A percentile compares a stretch with the other conserved stretches of the same genome.
These are phyloP conservation scores for Philopedon plagiatum DNA, from an alignment of 2,888 invertebrate species.

Conservation along the genomic window DNA sequence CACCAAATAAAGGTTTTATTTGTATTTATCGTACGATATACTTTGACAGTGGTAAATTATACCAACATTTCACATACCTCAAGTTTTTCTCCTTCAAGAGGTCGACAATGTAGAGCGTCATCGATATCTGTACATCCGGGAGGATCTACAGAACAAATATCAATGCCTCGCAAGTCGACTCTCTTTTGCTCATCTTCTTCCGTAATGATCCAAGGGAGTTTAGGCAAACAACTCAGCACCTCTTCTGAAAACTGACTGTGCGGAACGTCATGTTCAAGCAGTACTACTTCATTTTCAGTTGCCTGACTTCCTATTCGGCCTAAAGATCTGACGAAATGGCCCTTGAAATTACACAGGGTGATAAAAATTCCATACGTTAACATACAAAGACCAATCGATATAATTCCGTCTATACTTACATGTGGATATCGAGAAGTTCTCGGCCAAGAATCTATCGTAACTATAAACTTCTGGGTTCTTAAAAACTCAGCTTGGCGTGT, in stretches of 20 bases:
- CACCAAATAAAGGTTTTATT: too few species aligned
- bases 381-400: too few species aligned
- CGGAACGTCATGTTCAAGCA: slow-evolving; percentile 97
- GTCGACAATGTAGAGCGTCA: slow-evolving; percentile 94
- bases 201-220: slow-evolving; percentile 90
- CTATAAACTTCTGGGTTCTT: slow-evolving; percentile 89
- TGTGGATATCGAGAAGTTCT: slow-evolving; percentile 91
- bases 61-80: slow-evolving; percentile 61
- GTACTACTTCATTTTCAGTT: slow-evolving; percentile 96
- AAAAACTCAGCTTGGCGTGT: slow-evolving; percentile 90
- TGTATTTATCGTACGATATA: too few species aligned
- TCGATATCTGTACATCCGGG: slow-evolving; percentile 99
- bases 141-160: slow-evolving; percentile 97
- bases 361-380: too few species aligned
- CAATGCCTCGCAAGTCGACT: slow-evolving; percentile 87
- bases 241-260: slow-evolving; percentile 96
- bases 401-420: too few species aligned
- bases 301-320: slow-evolving; percentile 94
- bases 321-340: slow-evolving; percentile 95
- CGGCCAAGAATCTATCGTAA: slow-evolving; percentile 98
- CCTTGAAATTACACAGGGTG: too few species aligned
- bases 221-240: slow-evolving; percentile 92
- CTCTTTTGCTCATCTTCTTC: slow-evolving; percentile 72
- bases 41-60: too few species aligned
- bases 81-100: slow-evolving; percentile 79